These are phyloP conservation scores for Epinotia brunnichana DNA, from an alignment of 2,888 invertebrate species.

Conservation along the genomic window DNA sequence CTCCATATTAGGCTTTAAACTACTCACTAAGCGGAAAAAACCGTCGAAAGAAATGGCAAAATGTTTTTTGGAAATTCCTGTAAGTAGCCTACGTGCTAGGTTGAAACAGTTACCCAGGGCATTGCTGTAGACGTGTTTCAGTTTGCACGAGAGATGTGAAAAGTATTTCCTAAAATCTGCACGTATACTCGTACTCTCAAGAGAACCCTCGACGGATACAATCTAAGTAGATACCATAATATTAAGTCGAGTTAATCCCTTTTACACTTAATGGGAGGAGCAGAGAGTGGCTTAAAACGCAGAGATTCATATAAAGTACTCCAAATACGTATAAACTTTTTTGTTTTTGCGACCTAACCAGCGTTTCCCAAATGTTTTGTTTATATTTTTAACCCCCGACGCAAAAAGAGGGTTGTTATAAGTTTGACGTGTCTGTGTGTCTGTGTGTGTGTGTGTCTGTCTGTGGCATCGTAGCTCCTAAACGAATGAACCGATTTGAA, in stretches of 20 bases:
- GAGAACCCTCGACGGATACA: constrained; percentile 28
- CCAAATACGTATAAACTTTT: no score
- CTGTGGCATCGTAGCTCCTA: no score
- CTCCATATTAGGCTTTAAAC: neutral
- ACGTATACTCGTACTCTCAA: constrained; percentile 29
- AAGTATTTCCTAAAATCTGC: constrained; percentile 39
- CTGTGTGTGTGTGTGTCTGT: no score
- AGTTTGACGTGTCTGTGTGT: no score
- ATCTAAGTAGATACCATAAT: constrained; percentile 26
- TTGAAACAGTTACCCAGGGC: constrained; percentile 27
- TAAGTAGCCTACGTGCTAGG: constrained; percentile 36
- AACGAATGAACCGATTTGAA: no score
- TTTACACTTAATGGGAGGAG: neutral
- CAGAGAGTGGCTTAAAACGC: neutral
- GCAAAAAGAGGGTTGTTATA: no score
- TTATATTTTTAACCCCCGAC: no score
- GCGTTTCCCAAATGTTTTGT: no score
- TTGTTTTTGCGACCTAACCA: no score
- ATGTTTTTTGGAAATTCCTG: constrained; percentile 11
- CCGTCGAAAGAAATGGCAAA: constrained; percentile 15
- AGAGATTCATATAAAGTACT: no score
- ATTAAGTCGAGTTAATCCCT: constrained; percentile 12
- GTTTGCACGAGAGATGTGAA: constrained; percentile 14
- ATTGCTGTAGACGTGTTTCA: constrained; percentile 36
- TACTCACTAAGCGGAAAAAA: neutral